These are phyloP conservation scores for Hapalemur alaotrensis DNA, from an alignment of 2,797 vertebrate genomes.

Conservation along the genomic window DNA sequence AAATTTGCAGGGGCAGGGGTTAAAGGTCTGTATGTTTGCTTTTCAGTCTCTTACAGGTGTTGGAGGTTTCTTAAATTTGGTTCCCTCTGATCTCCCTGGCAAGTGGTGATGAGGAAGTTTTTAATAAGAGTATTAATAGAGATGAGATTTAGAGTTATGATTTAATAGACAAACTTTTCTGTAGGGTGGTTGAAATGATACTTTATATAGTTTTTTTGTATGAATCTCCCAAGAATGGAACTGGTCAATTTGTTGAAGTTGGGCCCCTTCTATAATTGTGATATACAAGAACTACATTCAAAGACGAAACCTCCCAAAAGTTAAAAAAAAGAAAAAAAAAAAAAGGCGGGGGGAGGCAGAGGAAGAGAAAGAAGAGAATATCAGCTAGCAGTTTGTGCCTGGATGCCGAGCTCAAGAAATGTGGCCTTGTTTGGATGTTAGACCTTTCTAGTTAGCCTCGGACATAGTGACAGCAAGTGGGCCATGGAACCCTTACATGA, in stretches of 20 bases:
- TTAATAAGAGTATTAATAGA: not conserved
- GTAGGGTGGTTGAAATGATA: not conserved
- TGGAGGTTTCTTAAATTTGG: not conserved
- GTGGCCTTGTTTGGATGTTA: not conserved
- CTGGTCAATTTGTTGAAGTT: not conserved
- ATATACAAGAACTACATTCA: not conserved
- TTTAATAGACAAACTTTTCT: not conserved
- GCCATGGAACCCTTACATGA: not conserved
- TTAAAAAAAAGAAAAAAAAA: too few relatives aligned
- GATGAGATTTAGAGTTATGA: not conserved
- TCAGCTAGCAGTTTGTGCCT: not conserved
- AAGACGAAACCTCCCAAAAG: not conserved
- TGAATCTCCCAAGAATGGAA: not conserved
- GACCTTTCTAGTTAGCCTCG: not conserved
- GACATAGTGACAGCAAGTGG: not conserved
- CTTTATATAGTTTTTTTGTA: not conserved
- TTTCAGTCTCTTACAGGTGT: not conserved
- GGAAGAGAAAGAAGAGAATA: not conserved
- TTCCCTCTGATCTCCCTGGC: not conserved
- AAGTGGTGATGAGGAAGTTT: not conserved
- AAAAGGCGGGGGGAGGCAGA: not conserved
- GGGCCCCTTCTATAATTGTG: not conserved
- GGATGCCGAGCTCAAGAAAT: not conserved
- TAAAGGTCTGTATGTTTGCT: not conserved
- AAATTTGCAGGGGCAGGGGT: not conserved